Evolutionary conservation across 2,888 invertebrate genomes (phyloP), one percentile per base, ranked within the genome.

Genomic region (Caenorhabditis sulstoni): DNA sequence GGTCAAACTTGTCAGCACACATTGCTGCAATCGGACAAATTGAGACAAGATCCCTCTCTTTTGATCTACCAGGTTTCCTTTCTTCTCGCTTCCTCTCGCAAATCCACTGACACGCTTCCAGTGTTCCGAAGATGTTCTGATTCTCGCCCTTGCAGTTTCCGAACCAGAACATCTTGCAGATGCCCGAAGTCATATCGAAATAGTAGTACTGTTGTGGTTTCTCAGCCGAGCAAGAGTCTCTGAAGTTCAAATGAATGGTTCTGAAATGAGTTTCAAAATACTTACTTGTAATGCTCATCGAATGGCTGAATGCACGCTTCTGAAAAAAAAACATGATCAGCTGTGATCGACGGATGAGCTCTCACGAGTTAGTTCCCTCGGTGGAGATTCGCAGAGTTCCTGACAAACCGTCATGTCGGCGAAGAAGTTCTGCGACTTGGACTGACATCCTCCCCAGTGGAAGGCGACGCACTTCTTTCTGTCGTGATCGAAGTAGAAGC

Each of bases 101-200:
- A 35, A 89, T 82, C 89, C 89, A 89, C 65, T 88, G 84, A 66
- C 89, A 89, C 3, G 87, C 81, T 18, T 82, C 83, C 1, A 88
- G 61, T 5, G 85, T 82, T 4, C 85, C 77, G 77, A 86, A 89
- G 58, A 89, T 86, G 76, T 89, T 89, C 67, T 86, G 74, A 61
- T 81, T 85, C 18, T 73, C 81, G 18, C 88, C 85, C 66, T 83
- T 83, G 75, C 88, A 88, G 58, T 87, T 86, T 12, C 87, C 89
- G 59, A 85, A 89, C 89, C 89, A 89, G 74, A 89, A 89, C 85
- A 86, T 86, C 53, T 81, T 82, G 58, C 89, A 89, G 12, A 79
- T 67, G 23, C 81, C 81, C 8, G 85, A 78, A 0, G 68, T 55
- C 7, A 64, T 62, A 57, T 89, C 89, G 75, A 82, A 89, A 61